phyloP scores from a whole-genome alignment of 2,797 vertebrate genomes.

The Threskiornis aethiopicus region DNA sequence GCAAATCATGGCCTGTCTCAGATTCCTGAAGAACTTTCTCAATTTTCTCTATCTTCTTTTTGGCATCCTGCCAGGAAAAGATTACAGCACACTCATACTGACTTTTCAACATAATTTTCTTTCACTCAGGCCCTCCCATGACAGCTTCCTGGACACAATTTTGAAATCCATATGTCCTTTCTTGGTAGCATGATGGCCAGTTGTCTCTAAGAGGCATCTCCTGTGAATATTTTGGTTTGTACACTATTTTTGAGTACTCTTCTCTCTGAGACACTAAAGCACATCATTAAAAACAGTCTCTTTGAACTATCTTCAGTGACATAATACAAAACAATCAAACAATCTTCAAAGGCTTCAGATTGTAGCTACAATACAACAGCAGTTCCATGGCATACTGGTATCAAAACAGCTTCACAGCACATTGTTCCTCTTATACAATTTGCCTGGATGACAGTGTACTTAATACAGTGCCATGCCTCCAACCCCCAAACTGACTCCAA shows the following conservation, averaged over 20 bases:
- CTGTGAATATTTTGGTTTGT: background rate
- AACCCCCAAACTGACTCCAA: background rate
- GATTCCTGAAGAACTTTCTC: constrained; percentile 81
- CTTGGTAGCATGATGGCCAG: background rate
- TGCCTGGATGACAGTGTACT: background rate
- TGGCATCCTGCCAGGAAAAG: constrained; percentile 79
- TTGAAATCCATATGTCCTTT: background rate
- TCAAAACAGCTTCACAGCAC: background rate
- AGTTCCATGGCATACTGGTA: background rate
- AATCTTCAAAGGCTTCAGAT: background rate
- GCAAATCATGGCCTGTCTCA: constrained; percentile 81
- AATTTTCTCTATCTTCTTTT: constrained; percentile 85
- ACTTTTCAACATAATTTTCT: background rate
- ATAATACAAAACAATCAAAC: background rate
- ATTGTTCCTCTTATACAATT: background rate
- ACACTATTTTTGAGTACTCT: background rate
- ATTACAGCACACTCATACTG: background rate
- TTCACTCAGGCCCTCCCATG: background rate
- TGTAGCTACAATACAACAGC: background rate
- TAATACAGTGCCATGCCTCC: background rate
- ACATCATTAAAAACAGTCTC: background rate
- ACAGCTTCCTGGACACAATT: background rate
- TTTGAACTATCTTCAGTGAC: background rate
- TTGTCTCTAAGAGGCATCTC: background rate
- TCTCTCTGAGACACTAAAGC: background rate